phyloP scores from a whole-genome alignment of 2,888 invertebrate species.

The Leptogaster cylindrica region DNA sequence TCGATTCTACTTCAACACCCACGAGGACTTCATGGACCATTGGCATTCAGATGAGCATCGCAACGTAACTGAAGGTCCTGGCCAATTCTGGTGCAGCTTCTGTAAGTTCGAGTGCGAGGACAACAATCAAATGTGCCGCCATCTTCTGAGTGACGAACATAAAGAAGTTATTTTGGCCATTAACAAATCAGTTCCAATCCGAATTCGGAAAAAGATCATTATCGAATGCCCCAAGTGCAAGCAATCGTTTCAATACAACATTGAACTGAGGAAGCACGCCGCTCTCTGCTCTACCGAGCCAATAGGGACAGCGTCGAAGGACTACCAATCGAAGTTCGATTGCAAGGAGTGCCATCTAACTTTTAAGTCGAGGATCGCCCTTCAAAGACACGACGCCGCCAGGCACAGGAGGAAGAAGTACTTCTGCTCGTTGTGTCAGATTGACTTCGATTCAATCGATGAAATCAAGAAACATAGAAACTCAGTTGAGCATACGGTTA shows the following conservation, averaged over 20 bases:
- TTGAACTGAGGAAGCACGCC: slow-evolving; percentile 73
- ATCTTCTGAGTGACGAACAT: slow-evolving; percentile 72
- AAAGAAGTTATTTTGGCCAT: slow-evolving; percentile 76
- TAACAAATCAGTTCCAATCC: slow-evolving; percentile 80
- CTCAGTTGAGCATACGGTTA: slow-evolving; percentile 69
- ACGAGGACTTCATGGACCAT: slow-evolving; percentile 73
- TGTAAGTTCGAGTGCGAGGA: slow-evolving; percentile 74
- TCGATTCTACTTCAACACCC: slow-evolving; percentile 82
- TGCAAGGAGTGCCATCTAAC: slow-evolving; percentile 69
- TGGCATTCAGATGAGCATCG: slow-evolving; percentile 73
- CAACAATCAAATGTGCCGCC: slow-evolving; percentile 71
- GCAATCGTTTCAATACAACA: slow-evolving; percentile 75
- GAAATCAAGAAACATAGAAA: slow-evolving; percentile 73
- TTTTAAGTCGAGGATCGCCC: slow-evolving; percentile 68
- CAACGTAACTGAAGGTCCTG: slow-evolving; percentile 62
- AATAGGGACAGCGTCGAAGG: slow-evolving; percentile 67
- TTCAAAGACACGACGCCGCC: slow-evolving; percentile 72
- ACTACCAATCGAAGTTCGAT: slow-evolving; percentile 69
- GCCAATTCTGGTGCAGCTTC: slow-evolving; percentile 74
- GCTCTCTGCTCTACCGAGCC: slow-evolving; percentile 63
- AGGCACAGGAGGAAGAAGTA: slow-evolving; percentile 68
- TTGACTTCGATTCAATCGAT: slow-evolving; percentile 67
- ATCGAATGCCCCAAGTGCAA: slow-evolving; percentile 72
- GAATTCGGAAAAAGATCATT: slow-evolving; percentile 71
- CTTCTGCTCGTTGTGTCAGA: slow-evolving; percentile 72